Percentiles rank a stretch among this genome's conserved stretches.
Conservation (phyloP, 2,797 vertebrate species). For the Xenopus petersii region DNA sequence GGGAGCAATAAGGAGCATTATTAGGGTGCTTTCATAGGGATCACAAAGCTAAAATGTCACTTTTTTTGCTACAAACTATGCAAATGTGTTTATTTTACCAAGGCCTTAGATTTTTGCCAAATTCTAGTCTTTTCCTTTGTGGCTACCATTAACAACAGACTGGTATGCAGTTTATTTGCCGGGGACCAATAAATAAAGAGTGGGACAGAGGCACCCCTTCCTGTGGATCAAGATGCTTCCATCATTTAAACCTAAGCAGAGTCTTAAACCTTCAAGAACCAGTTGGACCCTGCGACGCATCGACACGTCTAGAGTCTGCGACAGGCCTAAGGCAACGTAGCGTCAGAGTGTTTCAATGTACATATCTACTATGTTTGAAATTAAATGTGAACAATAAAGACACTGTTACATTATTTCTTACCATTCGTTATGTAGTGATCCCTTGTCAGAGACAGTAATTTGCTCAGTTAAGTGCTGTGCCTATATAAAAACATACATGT, state of each 20-base stretch:
- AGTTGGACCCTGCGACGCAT: neutral
- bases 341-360: constrained; percentile 28
- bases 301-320: constrained; percentile 3
- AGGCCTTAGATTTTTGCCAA: neutral
- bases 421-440: neutral
- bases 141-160: neutral
- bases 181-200: too few relatives aligned
- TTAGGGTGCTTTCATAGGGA: constrained; percentile 4
- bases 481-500: too few relatives aligned
- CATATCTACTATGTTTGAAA: constrained; percentile 33
- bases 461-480: too few relatives aligned
- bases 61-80: neutral
- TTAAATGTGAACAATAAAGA: constrained; percentile 37
- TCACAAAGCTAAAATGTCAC: neutral
- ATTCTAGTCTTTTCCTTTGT: neutral
- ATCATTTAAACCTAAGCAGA: too few relatives aligned
- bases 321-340: constrained; percentile 15
- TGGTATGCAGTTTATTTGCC: too few relatives aligned
- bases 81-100: neutral
- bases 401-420: constrained; percentile 18
- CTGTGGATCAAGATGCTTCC: too few relatives aligned
- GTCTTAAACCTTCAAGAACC: neutral
- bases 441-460: too few relatives aligned
- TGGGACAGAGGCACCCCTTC: too few relatives aligned
- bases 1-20: neutral